Base-by-base conservation (phyloP, 2,888 invertebrate genomes). In the Eupithecia subumbrata region DNA sequence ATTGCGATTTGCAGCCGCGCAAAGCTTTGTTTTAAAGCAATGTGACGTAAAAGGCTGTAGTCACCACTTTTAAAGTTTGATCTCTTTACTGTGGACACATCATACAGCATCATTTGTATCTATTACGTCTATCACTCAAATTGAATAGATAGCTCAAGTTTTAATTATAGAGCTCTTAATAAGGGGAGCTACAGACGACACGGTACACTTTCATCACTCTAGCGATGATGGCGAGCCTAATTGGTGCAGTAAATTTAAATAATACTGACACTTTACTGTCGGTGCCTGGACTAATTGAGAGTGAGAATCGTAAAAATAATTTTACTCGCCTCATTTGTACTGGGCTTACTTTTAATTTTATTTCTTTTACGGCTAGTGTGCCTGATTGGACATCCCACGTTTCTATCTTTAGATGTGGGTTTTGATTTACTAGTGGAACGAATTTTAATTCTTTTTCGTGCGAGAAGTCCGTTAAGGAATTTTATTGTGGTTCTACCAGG, bases 211-310 rank as follows among this genome's bases (percentile, higher is more conserved):
- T 91, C 93, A 90, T 93, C 93, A 92, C 88, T 88, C 83, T 81
- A 82, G 84, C 86, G 92, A 93, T 92, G 94, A 94, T 92, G 92
- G 92, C 92, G 91, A 87, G 87, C 90, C 94, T 95, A 95, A 95
- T 95, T 95, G 93, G 94, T 86, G 89, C 91, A 89, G 93, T 95
- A 94, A 95, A 94, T 95, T 94, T 92, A 93, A 94, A 93, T 94
- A 93, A 93, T 90, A 91, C 93, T 93, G 94, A 93, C 94, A 93
- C 90, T 92, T 91, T 87, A 92, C 90, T 89, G 92, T 91, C 93
- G 90, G 89, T 89, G 89, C 90, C 87, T 68, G 88, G 86, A 89
- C 92, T 94, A 94, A 95, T 94, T 94, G 93, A 93, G 93, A 92
- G 90, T 92, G 91, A 89, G 92, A 91, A 92, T 92, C 94, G 93